Evolutionary conservation across 1,140 invertebrate genomes (phyloP).

Genomic region (Andricus grossulariae): DNA sequence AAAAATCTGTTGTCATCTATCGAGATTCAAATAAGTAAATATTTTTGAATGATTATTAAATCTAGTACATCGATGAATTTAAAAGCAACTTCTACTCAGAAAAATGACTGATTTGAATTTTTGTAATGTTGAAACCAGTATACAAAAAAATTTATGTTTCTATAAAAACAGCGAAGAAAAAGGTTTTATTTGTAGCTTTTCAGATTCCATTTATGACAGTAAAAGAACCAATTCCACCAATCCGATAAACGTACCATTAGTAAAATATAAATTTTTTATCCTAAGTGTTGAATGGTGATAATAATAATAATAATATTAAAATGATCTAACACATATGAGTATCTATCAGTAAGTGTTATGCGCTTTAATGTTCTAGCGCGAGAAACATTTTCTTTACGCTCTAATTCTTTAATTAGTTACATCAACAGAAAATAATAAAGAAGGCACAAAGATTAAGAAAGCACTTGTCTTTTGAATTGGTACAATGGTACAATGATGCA

Average conservation of each 20-base stretch:
- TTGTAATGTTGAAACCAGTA: too few relatives aligned
- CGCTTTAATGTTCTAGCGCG: constrained; percentile 31
- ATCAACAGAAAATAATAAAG: constrained; percentile 48
- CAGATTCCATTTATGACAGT: background rate
- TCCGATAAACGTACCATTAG: constrained; percentile 12
- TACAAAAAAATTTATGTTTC: too few relatives aligned
- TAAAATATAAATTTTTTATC: constrained; percentile 25
- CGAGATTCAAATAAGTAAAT: too few relatives aligned
- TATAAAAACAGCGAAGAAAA: too few relatives aligned
- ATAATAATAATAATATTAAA: background rate
- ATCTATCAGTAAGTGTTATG: constrained; percentile 30
- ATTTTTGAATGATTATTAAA: too few relatives aligned
- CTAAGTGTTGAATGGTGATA: constrained; percentile 7
- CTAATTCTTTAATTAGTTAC: background rate
- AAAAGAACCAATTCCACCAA: background rate
- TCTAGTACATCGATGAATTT: too few relatives aligned
- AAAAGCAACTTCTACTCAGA: too few relatives aligned
- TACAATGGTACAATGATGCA: constrained; percentile 48
- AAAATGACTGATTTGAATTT: too few relatives aligned
- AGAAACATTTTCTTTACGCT: constrained; percentile 35
- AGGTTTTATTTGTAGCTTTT: too few relatives aligned
- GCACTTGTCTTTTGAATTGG: constrained; percentile 61
- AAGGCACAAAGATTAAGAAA: constrained; percentile 71
- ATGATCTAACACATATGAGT: constrained; percentile 33
- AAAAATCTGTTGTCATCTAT: too few relatives aligned